Evolutionary conservation across 2,797 vertebrate genomes (phyloP), one percentile per base, ranked within the genome.

Genomic region (Ctenosaura bakeri): DNA sequence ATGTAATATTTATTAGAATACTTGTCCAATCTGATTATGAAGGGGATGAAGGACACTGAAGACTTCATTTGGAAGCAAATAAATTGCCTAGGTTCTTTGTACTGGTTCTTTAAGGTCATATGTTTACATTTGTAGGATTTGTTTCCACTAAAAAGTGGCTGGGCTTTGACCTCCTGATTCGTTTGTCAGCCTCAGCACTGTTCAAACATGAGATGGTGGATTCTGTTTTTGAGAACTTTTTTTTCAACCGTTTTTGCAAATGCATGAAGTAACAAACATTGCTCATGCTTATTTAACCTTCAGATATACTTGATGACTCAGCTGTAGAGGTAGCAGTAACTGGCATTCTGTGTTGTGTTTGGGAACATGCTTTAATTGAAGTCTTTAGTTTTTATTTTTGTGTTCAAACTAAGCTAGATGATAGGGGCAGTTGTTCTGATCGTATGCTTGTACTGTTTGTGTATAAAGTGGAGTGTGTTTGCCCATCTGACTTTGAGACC

Each of bases 191-290:
- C 90, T 89, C 90, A 89, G 46, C 93, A 94, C 93, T 94, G 42
- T 92, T 96, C 95, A 95, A 96, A 97, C 94, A 92, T 95, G 95
- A 97, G 96, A 96, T 96, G 95, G 94, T 96, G 91, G 94, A 95
- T 93, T 96, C 85, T 96, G 93, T 95, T 96, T 69, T 69, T 32
- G 9, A 32, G 29, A 26, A 12, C 18, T 22, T 20, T 54, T 54
- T 54, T 54, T 24, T 6, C 42, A 42, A 42, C 42, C 42, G 4
- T 69, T 69, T 95, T 96, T 94, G 93, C 92, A 96, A 92, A 93
- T 93, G 94, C 92, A 95, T 95, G 56, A 42, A 95, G 92, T 96
- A 95, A 96, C 96, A 95, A 96, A 90, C 92, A 94, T 96, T 94
- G 94, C 93, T 96, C 95, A 96, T 91, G 94, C 94, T 95, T 90